phyloP scores from a whole-genome alignment of 2,797 vertebrate species.

The Cyclopterus lumpus region DNA sequence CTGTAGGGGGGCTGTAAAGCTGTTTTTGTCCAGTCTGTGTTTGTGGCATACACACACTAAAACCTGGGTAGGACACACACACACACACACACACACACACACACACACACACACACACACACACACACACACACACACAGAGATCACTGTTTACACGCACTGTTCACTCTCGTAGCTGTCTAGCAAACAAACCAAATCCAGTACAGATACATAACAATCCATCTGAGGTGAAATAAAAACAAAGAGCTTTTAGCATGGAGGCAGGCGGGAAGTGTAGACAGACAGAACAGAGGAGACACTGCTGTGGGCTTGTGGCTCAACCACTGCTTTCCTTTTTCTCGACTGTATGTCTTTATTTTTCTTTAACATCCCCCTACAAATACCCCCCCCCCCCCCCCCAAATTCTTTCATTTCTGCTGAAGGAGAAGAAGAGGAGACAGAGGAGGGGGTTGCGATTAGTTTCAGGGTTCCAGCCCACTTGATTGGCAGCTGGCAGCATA shows the following conservation, averaged over 20 bases:
- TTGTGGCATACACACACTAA: slow-evolving; percentile 11
- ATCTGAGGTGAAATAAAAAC: slow-evolving; percentile 49
- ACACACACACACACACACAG: slow-evolving; percentile 28
- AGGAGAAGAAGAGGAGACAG: slow-evolving; percentile 61
- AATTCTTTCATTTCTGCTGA: slow-evolving; percentile 67
- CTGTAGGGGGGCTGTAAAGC: slow-evolving; percentile 3
- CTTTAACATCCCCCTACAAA: slow-evolving; percentile 29
- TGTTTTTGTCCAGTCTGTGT: slow-evolving; percentile 17
- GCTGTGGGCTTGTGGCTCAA: slow-evolving; percentile 57
- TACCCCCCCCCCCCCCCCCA: slow-evolving; percentile 26
- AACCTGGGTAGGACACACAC: slow-evolving; percentile 20
- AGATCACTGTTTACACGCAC: slow-evolving; percentile 16
- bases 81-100: slow-evolving; percentile 26
- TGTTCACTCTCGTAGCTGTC: slow-evolving; percentile 40
- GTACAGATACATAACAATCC: slow-evolving; percentile 28
- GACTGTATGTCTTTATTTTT: slow-evolving; percentile 65
- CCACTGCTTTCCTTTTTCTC: slow-evolving; percentile 42
- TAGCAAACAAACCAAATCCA: slow-evolving; percentile 53
- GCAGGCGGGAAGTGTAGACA: slow-evolving; percentile 36
- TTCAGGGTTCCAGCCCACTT: slow-evolving; percentile 84
- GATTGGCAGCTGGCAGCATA: slow-evolving; percentile 96
- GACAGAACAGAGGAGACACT: slow-evolving; percentile 47
- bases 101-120: slow-evolving; percentile 27
- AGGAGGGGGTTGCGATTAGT: slow-evolving; percentile 64
- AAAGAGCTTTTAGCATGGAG: slow-evolving; percentile 17